Evolutionary conservation across 2,888 invertebrate species (phyloP).

Genomic region (Nephrocerus scutellatus): DNA sequence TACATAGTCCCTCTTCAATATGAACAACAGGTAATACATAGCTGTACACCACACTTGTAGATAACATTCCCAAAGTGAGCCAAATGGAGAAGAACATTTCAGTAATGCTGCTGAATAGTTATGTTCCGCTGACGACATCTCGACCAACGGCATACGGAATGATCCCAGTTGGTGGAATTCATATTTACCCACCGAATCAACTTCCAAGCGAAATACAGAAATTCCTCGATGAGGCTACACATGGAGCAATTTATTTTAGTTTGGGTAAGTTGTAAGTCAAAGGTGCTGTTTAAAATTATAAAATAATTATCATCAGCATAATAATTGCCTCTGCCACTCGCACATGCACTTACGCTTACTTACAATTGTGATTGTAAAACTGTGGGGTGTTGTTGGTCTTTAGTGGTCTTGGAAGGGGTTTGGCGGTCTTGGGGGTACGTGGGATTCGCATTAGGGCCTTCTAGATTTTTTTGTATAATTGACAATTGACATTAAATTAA

Average conservation of each 20-base stretch:
- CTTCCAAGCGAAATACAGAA: slow-evolving; percentile 41
- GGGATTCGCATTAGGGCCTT: too few species aligned
- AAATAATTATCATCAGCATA: too few species aligned
- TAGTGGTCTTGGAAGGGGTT: too few species aligned
- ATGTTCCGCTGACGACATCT: slow-evolving; percentile 47
- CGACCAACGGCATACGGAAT: slow-evolving; percentile 48
- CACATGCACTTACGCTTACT: too few species aligned
- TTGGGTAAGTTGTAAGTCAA: slow-evolving; percentile 32
- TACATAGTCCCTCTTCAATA: too few species aligned
- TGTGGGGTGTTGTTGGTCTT: too few species aligned
- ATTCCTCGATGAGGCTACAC: slow-evolving; percentile 44
- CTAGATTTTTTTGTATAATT: too few species aligned
- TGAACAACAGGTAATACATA: neutral
- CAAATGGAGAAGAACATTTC: slow-evolving; percentile 49
- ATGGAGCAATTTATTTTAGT: slow-evolving; percentile 51
- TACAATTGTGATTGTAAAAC: too few species aligned
- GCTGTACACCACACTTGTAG: too few species aligned
- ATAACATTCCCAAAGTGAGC: slow-evolving; percentile 41
- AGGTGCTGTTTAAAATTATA: neutral
- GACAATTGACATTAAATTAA: too few species aligned
- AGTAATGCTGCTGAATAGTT: slow-evolving; percentile 49
- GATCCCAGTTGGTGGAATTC: slow-evolving; percentile 53
- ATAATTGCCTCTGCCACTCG: too few species aligned
- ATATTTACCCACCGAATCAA: slow-evolving; percentile 46
- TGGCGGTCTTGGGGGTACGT: too few species aligned